These are phyloP conservation scores for Nemotelus nigrinus DNA, from an alignment of 2,888 invertebrate genomes.

Conservation along the genomic window DNA sequence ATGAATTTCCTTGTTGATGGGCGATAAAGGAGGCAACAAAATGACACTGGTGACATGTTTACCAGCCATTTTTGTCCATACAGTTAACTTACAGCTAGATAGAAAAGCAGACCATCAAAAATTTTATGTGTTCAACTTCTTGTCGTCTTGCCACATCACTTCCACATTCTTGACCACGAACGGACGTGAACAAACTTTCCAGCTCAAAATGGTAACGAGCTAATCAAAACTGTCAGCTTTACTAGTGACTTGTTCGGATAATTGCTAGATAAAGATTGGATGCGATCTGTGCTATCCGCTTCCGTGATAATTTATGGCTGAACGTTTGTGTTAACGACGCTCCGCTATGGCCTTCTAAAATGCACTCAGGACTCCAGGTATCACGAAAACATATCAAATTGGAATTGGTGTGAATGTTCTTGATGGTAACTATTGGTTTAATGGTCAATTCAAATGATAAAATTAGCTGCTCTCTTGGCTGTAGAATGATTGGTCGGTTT, in stretches of 20 bases:
- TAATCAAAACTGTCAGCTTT: conserved; percentile 33
- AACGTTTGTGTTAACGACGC: conserved; percentile 10
- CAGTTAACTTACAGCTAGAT: conserved; percentile 16
- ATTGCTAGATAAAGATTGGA: conserved; percentile 28
- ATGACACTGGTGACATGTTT: conserved; percentile 42
- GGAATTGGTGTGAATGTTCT: too few relatives aligned
- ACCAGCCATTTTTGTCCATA: conserved; percentile 22
- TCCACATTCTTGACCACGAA: background rate
- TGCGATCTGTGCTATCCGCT: background rate
- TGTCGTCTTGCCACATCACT: background rate
- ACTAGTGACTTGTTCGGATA: conserved; percentile 24
- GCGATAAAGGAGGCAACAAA: conserved; percentile 26
- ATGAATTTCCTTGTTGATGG: conserved; percentile 41
- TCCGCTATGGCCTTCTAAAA: too few relatives aligned
- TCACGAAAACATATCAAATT: too few relatives aligned
- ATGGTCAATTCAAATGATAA: conserved; percentile 24
- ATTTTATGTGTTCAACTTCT: background rate
- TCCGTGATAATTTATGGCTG: conserved; percentile 31
- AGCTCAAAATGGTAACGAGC: background rate
- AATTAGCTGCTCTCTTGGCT: background rate
- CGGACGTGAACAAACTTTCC: background rate
- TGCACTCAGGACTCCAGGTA: too few relatives aligned
- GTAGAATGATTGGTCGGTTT: too few relatives aligned
- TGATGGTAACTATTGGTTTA: conserved; percentile 7
- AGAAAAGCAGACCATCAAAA: conserved; percentile 15